phyloP scores from a whole-genome alignment of 2,797 vertebrate genomes.

The Sus cebifrons region DNA sequence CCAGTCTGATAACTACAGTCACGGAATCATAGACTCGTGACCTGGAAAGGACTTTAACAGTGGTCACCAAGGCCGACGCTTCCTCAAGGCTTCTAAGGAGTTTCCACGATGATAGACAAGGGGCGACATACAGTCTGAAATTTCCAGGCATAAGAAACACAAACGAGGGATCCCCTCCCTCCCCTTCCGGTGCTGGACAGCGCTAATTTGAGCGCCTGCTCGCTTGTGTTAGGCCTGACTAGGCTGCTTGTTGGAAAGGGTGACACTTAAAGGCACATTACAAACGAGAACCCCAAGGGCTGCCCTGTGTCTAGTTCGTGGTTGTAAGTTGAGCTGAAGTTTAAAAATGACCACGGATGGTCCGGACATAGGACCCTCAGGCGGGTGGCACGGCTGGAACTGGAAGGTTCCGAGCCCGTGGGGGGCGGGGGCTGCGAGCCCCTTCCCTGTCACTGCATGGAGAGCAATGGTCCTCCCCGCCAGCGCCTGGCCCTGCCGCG shows the following conservation, averaged over 20 bases:
- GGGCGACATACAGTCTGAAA: not conserved
- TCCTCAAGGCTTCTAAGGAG: not conserved
- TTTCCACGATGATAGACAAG: not conserved
- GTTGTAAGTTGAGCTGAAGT: not conserved
- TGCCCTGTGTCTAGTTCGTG: not conserved
- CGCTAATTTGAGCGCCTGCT: not conserved
- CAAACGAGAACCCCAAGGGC: not conserved
- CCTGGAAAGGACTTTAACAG: not conserved
- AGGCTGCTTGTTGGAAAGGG: not conserved
- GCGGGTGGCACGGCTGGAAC: no score
- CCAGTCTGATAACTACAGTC: not conserved
- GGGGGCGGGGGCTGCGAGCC: not conserved
- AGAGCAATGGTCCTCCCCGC: not conserved
- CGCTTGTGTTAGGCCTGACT: not conserved
- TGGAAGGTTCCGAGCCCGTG: not conserved
- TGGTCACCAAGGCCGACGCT: not conserved
- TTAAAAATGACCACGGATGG: not conserved
- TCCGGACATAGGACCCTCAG: not conserved
- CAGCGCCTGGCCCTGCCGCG: fast-evolving
- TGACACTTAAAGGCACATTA: not conserved
- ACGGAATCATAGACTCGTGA: not conserved
- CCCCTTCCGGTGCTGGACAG: not conserved
- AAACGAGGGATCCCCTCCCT: not conserved
- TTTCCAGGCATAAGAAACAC: not conserved
- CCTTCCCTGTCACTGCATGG: not conserved